Conservation (phyloP, 2,113 vertebrate genomes). For the Neodontobutis hainanensis region DNA sequence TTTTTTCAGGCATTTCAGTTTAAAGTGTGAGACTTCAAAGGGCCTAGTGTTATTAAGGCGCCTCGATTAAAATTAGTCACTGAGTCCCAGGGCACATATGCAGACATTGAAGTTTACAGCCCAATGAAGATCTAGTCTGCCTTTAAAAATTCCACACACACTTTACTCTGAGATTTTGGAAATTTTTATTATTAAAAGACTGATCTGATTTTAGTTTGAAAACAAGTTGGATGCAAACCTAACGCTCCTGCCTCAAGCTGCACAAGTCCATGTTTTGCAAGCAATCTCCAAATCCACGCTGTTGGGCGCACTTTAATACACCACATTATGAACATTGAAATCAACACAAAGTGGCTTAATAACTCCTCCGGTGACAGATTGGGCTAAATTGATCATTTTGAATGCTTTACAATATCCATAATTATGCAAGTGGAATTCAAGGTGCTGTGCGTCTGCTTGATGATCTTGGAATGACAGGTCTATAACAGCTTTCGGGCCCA, state of each 20-base stretch:
- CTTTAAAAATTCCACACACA: not conserved
- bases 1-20: constrained; percentile 51
- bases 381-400: constrained; percentile 72
- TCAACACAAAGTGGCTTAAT: constrained; percentile 73
- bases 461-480: constrained; percentile 73
- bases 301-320: constrained; percentile 51
- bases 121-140: not conserved
- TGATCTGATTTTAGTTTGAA: constrained; percentile 20
- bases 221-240: not conserved
- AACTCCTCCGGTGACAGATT: constrained; percentile 69
- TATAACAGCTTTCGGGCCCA: constrained; percentile 69
- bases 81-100: constrained; percentile 13
- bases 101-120: not conserved
- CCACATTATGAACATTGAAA: constrained; percentile 71
- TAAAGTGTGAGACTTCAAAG: constrained; percentile 65
- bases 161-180: not conserved
- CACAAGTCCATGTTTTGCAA: constrained; percentile 40
- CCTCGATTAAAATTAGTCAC: constrained; percentile 34
- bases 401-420: constrained; percentile 74
- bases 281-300: constrained; percentile 48
- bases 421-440: constrained; percentile 68
- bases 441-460: constrained; percentile 71
- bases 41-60: constrained; percentile 22
- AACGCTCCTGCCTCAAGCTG: constrained; percentile 39
- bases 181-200: not conserved